A percentile compares a stretch with the other conserved stretches of the same genome.
phyloP scores from a whole-genome alignment of 2,113 vertebrate species.

The Caracal caracal region DNA sequence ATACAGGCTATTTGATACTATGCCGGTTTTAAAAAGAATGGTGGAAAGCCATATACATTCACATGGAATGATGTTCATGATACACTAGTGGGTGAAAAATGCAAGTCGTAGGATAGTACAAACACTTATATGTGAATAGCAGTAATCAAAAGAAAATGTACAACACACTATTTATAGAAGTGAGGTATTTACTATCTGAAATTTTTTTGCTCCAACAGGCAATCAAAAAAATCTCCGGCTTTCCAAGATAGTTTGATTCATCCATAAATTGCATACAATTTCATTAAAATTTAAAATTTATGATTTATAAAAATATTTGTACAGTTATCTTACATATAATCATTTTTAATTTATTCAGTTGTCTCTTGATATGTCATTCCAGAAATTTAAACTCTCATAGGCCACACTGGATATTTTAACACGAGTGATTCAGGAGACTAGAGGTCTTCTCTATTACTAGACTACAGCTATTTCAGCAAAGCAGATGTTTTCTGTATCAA shows the following conservation, averaged over 20 bases:
- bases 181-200: neutral
- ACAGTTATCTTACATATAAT: neutral
- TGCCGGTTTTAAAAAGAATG: neutral
- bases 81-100: neutral
- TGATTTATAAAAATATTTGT: neutral
- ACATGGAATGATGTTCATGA: neutral
- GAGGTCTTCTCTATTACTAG: neutral
- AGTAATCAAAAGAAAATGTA: neutral
- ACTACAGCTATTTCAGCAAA: neutral
- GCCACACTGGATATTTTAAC: neutral
- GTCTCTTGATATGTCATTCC: neutral
- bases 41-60: neutral
- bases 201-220: neutral
- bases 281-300: neutral
- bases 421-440: neutral
- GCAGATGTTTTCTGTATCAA: neutral
- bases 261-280: neutral
- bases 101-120: neutral
- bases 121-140: neutral
- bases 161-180: neutral
- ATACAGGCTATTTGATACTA: neutral
- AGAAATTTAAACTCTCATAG: neutral
- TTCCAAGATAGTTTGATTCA: neutral
- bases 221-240: neutral
- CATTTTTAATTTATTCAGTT: conserved; percentile 21